Evolutionary conservation across 2,113 vertebrate genomes (phyloP), one percentile per base, ranked within the genome.

Genomic region (Polyodon spathula): DNA sequence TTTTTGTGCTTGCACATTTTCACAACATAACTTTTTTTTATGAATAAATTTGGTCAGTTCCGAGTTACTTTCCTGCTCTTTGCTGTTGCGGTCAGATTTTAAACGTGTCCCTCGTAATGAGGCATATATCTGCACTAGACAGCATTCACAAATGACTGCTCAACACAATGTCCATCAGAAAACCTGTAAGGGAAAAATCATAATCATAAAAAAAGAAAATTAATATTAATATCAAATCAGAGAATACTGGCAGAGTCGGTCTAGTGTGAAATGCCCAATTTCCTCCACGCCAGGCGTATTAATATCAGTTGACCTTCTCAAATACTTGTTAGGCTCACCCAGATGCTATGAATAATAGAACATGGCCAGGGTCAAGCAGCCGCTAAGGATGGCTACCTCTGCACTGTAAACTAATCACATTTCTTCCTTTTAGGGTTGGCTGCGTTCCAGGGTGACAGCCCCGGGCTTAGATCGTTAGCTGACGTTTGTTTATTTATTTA

Each of bases 261-360:
- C 79, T 86, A 72, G 82, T 83, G 78, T 75, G 84, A 89, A 89
- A 89, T 89, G 81, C 82, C 78, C 81, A 86, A 88, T 88, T 78
- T 82, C 69, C 76, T 58, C 51, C 69, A 38, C 67, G 66, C 69
- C 66, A 53, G 66, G 69, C 64, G 64, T 82, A 79, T 83, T 84
- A 82, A 85, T 81, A 75, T 78, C 75, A 69, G 74, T 69, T 87
- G 84, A 87, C 86, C 86, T 81, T 72, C 67, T 70, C 74, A 69
- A 82, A 81, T 75, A n/a, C 72, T 78, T 64, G 64, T 73, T 72
- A 67, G 70, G 74, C 73, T 77, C 71, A 74, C 71, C 48, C 68
- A 63, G 58, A 66, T 50, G 39, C 71, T 70, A 88, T 88, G 79
- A 88, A 88, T 88, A 86, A 86, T 86, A 67, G 72, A 86, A 76